A percentile compares a stretch with the other conserved stretches of the same genome.
Evolutionary conservation across 2,888 invertebrate genomes (phyloP).

Genomic region (Achlya flavicornis): DNA sequence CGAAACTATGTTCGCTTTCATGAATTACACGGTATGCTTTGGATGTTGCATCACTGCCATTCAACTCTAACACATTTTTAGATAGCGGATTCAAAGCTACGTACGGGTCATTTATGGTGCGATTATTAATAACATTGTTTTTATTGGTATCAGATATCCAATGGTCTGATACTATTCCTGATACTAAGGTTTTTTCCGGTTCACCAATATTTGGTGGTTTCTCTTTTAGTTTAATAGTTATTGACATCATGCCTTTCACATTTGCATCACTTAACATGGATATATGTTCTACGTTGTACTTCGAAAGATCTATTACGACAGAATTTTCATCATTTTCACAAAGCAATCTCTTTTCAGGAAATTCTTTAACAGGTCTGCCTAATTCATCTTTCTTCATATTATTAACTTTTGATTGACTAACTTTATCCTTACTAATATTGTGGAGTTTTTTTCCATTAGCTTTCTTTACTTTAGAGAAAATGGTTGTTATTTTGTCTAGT

Average conservation of each 20-base stretch:
- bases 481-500: conserved; percentile 61
- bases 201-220: conserved; percentile 40
- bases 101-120: conserved; percentile 15
- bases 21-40: conserved; percentile 43
- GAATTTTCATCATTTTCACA: conserved; percentile 52
- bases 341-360: conserved; percentile 38
- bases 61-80: conserved; percentile 40
- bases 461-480: conserved; percentile 51
- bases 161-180: conserved; percentile 29
- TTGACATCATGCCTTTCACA: conserved; percentile 48
- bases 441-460: conserved; percentile 26
- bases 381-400: conserved; percentile 39
- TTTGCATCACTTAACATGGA: conserved; percentile 51
- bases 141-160: conserved; percentile 34
- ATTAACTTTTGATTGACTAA: conserved; percentile 23
- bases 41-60: conserved; percentile 54
- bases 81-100: conserved; percentile 17
- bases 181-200: conserved; percentile 30
- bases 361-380: conserved; percentile 35
- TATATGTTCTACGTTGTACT: conserved; percentile 61
- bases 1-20: conserved; percentile 46
- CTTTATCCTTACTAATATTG: conserved; percentile 23
- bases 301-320: conserved; percentile 60
- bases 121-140: conserved; percentile 33
- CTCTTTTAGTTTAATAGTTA: conserved; percentile 59